Base-by-base conservation (phyloP, 2,113 vertebrate genomes). In the Ciconia boyciana region DNA sequence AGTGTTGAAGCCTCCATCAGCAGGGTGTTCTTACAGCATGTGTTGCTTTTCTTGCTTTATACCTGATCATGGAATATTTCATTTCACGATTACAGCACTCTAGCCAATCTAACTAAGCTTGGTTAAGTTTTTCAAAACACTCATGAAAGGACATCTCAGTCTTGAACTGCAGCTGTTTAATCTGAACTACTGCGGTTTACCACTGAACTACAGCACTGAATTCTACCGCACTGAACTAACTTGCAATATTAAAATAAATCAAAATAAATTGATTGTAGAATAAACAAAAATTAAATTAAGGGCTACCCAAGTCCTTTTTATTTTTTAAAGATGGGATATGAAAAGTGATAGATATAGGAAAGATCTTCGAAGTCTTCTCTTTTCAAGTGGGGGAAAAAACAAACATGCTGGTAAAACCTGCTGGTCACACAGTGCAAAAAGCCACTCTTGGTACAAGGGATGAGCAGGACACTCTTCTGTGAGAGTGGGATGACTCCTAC, bases 1-100 rank as follows among this genome's bases (percentile, higher is more conserved):
- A n/a, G 19, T 4, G 13, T 5, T 54, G 29, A 75, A 43, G 46
- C 5, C 16, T 77, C 46, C 36, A 72, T 39, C 48, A 44, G 14
- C 0, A 48, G 7, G 20, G 36, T 1, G 0, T 14, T 83, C 65
- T 43, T 44, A 87, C 3, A 70, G 3, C 44, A 15, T 1, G 4
- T 7, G 15, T 9, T 61, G n/a, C 9, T n/a, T 16, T 44, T 46
- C 69, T 25, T 36, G 8, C 11, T 74, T 71, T 26, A 43, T 7
- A 84, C 2, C 6, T 43, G 7, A 66, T 24, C 51, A 77, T 3
- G 4, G 41, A 71, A 31, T 24, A 71, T 32, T 41, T 58, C 2
- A 54, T 58, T 32, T 41, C 24, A 24, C 3, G 6, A 34, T 39
- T 78, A 54, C 32, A 75, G 64, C 13, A 22, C 19, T 82, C 32